These are phyloP conservation scores for Origma solitaria DNA, from an alignment of 2,113 vertebrate species.

Conservation along the genomic window DNA sequence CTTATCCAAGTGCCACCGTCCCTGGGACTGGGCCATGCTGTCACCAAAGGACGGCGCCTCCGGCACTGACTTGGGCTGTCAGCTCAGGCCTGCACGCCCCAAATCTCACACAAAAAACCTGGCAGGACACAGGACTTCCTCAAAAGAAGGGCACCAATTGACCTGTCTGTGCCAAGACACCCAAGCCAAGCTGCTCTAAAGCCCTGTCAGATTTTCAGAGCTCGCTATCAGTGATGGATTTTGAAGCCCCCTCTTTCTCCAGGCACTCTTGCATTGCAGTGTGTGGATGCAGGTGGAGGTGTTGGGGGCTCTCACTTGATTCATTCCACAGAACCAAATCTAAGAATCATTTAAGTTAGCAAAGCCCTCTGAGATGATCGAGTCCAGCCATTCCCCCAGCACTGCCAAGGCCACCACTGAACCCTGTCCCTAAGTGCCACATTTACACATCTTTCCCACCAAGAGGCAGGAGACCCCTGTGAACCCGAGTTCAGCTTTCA, in stretches of 20 bases:
- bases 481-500: background rate
- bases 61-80: background rate
- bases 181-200: background rate
- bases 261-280: fast-evolving
- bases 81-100: background rate
- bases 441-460: fast-evolving
- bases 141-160: background rate
- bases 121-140: background rate
- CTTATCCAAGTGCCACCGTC: fast-evolving
- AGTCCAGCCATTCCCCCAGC: background rate
- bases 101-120: background rate
- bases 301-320: background rate
- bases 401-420: background rate
- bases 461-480: background rate
- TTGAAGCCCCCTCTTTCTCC: background rate
- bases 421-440: background rate
- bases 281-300: background rate
- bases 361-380: background rate
- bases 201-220: background rate
- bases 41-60: background rate
- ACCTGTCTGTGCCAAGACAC: fast-evolving
- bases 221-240: fast-evolving
- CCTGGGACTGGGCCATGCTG: background rate
- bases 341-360: background rate
- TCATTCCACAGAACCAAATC: background rate